phyloP scores from a whole-genome alignment of 2,797 vertebrate species.

The Sibirionetta formosa region DNA sequence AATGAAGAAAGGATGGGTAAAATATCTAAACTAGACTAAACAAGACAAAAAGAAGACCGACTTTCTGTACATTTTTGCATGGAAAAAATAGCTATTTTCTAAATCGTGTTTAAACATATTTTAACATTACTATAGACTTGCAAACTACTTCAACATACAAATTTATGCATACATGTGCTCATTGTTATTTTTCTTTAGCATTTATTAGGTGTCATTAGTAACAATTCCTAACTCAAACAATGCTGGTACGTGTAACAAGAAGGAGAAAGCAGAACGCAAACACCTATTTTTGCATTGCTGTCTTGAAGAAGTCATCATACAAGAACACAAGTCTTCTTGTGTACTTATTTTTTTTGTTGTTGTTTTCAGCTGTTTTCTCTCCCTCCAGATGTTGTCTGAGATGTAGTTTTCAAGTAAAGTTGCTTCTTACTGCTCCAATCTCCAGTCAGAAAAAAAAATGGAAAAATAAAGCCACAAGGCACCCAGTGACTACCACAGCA shows the following conservation, averaged over 20 bases:
- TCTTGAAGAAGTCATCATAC: not conserved
- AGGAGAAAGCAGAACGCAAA: not conserved
- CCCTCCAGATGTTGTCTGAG: not conserved
- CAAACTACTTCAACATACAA: not conserved
- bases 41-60: not conserved
- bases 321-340: not conserved
- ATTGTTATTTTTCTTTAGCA: not conserved
- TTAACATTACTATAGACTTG: not conserved
- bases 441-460: not conserved
- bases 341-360: not conserved
- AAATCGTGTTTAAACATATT: not conserved
- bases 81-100: not conserved
- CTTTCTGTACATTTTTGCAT: not conserved
- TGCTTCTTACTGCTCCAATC: not conserved
- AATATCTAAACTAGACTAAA: not conserved
- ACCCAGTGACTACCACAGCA: not conserved
- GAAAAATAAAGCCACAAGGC: not conserved
- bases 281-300: not conserved
- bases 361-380: not conserved
- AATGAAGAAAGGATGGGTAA: slow-evolving; percentile 8
- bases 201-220: not conserved
- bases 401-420: not conserved
- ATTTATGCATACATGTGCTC: not conserved
- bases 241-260: fast-evolving
- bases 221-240: not conserved